These are phyloP conservation scores for Temnothorax rugatulus DNA, from an alignment of 2,888 invertebrate species.

Conservation along the genomic window DNA sequence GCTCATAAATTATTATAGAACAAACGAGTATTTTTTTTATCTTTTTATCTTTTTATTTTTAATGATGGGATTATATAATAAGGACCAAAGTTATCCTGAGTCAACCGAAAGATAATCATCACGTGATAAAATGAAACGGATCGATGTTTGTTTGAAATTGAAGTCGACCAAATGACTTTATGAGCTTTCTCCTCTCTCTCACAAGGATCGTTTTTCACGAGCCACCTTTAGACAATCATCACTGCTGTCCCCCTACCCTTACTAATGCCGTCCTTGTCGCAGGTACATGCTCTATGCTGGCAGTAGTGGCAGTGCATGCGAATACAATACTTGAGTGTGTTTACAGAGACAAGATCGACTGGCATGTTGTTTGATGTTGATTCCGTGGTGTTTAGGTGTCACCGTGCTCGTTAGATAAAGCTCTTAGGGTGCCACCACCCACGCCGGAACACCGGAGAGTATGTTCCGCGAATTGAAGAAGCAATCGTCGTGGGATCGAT, in stretches of 20 bases:
- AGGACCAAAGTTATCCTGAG: not conserved
- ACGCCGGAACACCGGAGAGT: constrained; percentile 61
- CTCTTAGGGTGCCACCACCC: constrained; percentile 77
- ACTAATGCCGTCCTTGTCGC: constrained; percentile 29
- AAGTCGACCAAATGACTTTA: constrained; percentile 56
- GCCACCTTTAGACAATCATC: constrained; percentile 79
- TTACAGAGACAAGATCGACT: constrained; percentile 78
- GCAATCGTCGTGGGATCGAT: constrained; percentile 10
- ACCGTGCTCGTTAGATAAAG: constrained; percentile 76
- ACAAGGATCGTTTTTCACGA: constrained; percentile 83
- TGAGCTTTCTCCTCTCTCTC: constrained; percentile 72
- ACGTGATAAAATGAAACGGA: constrained; percentile 18
- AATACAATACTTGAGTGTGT: constrained; percentile 79
- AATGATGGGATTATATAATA: not conserved
- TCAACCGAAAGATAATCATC: constrained; percentile 1
- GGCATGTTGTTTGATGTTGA: constrained; percentile 81
- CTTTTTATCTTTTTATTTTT: not conserved
- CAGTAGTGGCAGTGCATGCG: constrained; percentile 31
- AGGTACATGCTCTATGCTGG: constrained; percentile 58
- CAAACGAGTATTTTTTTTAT: not conserved
- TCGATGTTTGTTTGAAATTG: constrained; percentile 52
- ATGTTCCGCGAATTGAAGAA: constrained; percentile 62
- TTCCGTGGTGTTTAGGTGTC: constrained; percentile 81
- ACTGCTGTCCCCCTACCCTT: not conserved
- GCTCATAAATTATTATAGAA: not conserved